Conservation (phyloP, 2,888 invertebrate species). For the Terebella lapidaria region DNA sequence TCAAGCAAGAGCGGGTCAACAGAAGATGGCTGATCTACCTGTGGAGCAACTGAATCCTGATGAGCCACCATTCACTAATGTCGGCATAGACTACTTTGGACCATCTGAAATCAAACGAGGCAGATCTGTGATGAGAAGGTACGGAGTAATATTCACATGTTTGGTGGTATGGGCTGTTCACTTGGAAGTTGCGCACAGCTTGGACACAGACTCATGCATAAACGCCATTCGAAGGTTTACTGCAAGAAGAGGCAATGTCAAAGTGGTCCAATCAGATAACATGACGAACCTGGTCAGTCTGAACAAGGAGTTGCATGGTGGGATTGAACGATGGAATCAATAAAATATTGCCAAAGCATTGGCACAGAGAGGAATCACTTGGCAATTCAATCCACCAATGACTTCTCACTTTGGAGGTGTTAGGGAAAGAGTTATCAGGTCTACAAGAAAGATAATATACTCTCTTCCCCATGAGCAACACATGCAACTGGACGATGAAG, state of each 20-base stretch:
- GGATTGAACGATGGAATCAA: slow-evolving; percentile 5
- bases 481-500: neutral
- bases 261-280: too few relatives aligned
- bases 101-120: slow-evolving; percentile 21
- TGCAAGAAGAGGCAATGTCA: too few relatives aligned
- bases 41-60: neutral
- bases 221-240: too few relatives aligned
- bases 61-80: slow-evolving; percentile 3
- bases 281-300: slow-evolving; percentile 23
- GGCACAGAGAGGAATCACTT: neutral
- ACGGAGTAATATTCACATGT: too few relatives aligned
- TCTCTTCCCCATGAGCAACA: neutral
- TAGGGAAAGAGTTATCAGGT: too few relatives aligned
- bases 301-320: slow-evolving; percentile 14
- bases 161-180: slow-evolving; percentile 18
- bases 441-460: too few relatives aligned
- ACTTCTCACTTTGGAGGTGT: slow-evolving; percentile 8
- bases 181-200: slow-evolving; percentile 17
- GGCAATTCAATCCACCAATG: slow-evolving; percentile 1
- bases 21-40: slow-evolving; percentile 6
- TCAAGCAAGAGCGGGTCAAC: neutral
- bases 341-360: neutral
- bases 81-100: slow-evolving; percentile 25
- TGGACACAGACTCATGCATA: too few relatives aligned
- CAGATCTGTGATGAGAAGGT: too few relatives aligned